These are phyloP conservation scores for Monochamus alternatus DNA, from an alignment of 2,888 invertebrate species.

Conservation along the genomic window DNA sequence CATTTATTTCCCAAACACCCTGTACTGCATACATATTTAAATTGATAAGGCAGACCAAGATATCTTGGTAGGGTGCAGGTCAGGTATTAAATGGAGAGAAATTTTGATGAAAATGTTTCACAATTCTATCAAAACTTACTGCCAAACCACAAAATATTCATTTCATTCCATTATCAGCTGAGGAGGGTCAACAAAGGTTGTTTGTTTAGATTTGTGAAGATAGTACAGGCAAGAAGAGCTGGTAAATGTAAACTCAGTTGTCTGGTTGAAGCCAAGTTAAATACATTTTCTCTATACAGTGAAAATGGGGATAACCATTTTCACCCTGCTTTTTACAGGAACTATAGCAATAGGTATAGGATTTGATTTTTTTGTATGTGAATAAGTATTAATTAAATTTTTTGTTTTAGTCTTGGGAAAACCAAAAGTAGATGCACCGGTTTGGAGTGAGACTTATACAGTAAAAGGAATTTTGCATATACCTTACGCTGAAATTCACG, in stretches of 20 bases:
- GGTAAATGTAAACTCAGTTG: neutral
- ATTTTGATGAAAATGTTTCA: neutral
- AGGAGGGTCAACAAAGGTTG: slow-evolving; percentile 23
- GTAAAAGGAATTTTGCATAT: slow-evolving; percentile 86
- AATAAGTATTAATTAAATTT: neutral
- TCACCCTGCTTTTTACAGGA: neutral
- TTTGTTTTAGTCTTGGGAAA: slow-evolving; percentile 37
- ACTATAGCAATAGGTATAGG: neutral
- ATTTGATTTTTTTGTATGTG: neutral
- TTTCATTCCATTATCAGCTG: neutral
- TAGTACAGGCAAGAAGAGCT: neutral
- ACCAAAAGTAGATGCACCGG: slow-evolving; percentile 47
- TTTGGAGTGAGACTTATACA: slow-evolving; percentile 82
- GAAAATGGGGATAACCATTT: slow-evolving; percentile 12
- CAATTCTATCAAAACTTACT: slow-evolving; percentile 8
- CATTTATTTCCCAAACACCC: too few relatives aligned
- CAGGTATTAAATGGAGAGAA: neutral
- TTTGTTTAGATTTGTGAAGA: slow-evolving; percentile 14
- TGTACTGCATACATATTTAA: too few relatives aligned
- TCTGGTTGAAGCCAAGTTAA: neutral
- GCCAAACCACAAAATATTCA: neutral
- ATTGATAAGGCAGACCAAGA: neutral
- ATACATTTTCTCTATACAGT: neutral
- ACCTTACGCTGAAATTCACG: slow-evolving; percentile 94
- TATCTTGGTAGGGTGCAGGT: neutral